Base-by-base conservation (phyloP, 2,113 vertebrate genomes). In the Vimba vimba region DNA sequence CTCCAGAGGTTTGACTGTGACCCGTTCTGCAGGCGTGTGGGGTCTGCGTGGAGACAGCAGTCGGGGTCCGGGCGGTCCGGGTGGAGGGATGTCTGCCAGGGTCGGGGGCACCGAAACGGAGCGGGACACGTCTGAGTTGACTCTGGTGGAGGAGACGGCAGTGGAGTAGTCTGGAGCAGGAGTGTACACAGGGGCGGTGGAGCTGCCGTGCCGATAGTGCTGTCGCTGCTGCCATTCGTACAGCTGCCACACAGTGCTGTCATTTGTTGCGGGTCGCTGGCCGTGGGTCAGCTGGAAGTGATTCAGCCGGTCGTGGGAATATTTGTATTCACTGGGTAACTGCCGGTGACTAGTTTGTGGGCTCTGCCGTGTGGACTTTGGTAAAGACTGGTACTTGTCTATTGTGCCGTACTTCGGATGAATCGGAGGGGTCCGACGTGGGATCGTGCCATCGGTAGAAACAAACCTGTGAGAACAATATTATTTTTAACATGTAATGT, bases 181-280 rank as follows among this genome's bases (percentile, higher is more conserved):
- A 0, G 92, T 91, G 71, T 96, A 96, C 60, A 97, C 91, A 0
- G 97, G 97, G 0, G 97, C 97, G 0, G 97, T 98, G 85, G 97
- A 97, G 90, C 97, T 99, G 90, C 97, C 98, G 0, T 97, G 97
- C 1, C 97, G 97, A 91, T 95, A 99, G 81, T 97, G 96, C 91
- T 98, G 98, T 43, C 98, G 93, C 93, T 99, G 98, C 93, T 99
- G 98, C 98, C 98, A 99, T 90, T 99, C 98, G 0, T 97, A 99
- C 0, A 99, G 95, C 91, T 97, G 97, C 97, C 96, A 98, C 39
- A 97, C 97, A 0, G 96, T 96, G 87, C 92, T 95, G 0, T 96
- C 93, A 10, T 96, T 94, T 1, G 69, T 84, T 0, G 71, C 33
- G 33, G 92, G 0, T 93, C 94, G 64, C 93, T 92, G 50, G 95